Conservation (phyloP, 2,797 vertebrate species). For the Amniataba percoides region DNA sequence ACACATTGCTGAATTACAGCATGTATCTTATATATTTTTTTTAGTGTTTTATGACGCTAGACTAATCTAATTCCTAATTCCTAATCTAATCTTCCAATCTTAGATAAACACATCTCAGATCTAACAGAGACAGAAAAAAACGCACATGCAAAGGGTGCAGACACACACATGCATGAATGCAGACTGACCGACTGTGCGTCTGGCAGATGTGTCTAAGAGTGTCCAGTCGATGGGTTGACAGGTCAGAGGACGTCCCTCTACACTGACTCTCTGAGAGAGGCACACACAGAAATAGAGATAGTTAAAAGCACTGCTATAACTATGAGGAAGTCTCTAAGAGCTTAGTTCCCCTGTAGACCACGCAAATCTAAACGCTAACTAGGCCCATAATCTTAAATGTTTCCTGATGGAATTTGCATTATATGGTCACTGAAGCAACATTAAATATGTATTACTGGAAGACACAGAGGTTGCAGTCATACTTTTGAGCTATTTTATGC, state of each 20-base stretch:
- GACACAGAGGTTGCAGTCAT: conserved; percentile 1
- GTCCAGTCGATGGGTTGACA: conserved; percentile 87
- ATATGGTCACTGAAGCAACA: conserved; percentile 20
- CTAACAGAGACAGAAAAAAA: neutral
- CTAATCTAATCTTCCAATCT: too few relatives aligned
- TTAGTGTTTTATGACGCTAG: neutral
- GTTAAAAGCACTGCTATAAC: neutral
- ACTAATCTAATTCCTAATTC: too few relatives aligned
- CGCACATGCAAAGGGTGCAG: neutral
- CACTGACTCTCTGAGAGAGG: conserved; percentile 87
- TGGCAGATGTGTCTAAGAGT: conserved; percentile 89
- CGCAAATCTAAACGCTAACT: neutral
- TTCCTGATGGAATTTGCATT: conserved; percentile 21
- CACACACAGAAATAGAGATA: conserved; percentile 2
- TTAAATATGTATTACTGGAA: conserved; percentile 18
- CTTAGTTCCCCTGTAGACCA: neutral
- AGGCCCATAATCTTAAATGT: conserved; percentile 11
- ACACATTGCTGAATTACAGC: neutral
- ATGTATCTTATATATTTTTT: neutral
- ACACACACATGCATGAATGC: neutral
- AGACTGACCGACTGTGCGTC: conserved; percentile 91
- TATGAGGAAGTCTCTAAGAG: neutral
- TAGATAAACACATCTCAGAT: neutral
- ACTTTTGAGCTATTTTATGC: neutral
- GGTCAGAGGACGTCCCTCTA: conserved; percentile 79